Percentiles rank a stretch among this genome's conserved stretches.
These are phyloP conservation scores for Rallus crepitans DNA, from an alignment of 2,797 vertebrate genomes.

Conservation along the genomic window DNA sequence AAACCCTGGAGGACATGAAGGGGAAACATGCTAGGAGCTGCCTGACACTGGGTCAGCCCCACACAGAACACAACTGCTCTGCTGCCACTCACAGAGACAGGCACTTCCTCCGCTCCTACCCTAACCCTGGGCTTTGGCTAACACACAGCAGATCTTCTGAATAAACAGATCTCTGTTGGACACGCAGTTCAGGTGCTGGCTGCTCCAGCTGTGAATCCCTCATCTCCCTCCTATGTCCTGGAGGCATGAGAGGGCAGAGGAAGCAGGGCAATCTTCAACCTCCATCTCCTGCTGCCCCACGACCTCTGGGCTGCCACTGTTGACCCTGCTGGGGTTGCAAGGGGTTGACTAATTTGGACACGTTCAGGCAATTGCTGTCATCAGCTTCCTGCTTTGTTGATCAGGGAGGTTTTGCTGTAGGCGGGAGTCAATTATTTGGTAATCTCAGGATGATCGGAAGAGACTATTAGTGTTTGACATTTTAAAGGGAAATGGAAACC, in stretches of 20 bases:
- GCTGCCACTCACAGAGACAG: slow-evolving; percentile 43
- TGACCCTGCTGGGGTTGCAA: slow-evolving; percentile 64
- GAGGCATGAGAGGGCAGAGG: slow-evolving; percentile 71
- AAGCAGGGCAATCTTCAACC: slow-evolving; percentile 41
- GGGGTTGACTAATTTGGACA: slow-evolving; percentile 78
- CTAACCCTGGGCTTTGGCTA: slow-evolving; percentile 17
- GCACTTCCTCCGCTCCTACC: slow-evolving; percentile 6
- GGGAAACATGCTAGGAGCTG: slow-evolving; percentile 1
- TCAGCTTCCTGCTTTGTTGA: slow-evolving; percentile 77
- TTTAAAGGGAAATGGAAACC: slow-evolving; percentile 73
- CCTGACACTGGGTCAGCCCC: slow-evolving; percentile 21
- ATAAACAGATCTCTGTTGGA: slow-evolving; percentile 73
- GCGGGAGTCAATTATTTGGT: slow-evolving; percentile 68
- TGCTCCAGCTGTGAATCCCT: slow-evolving; percentile 54
- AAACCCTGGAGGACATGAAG: neutral
- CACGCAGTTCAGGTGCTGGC: slow-evolving; percentile 45
- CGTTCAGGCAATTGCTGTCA: slow-evolving; percentile 76
- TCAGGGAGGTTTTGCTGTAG: slow-evolving; percentile 69
- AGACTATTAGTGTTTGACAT: slow-evolving; percentile 64
- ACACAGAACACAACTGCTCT: neutral
- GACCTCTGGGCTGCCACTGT: slow-evolving; percentile 69
- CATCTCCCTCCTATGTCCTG: slow-evolving; percentile 38
- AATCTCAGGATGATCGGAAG: slow-evolving; percentile 68
- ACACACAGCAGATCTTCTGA: slow-evolving; percentile 69
- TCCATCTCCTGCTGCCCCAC: slow-evolving; percentile 75